phyloP scores from a whole-genome alignment of 2,797 vertebrate genomes.

The Cirrhinus molitorella region DNA sequence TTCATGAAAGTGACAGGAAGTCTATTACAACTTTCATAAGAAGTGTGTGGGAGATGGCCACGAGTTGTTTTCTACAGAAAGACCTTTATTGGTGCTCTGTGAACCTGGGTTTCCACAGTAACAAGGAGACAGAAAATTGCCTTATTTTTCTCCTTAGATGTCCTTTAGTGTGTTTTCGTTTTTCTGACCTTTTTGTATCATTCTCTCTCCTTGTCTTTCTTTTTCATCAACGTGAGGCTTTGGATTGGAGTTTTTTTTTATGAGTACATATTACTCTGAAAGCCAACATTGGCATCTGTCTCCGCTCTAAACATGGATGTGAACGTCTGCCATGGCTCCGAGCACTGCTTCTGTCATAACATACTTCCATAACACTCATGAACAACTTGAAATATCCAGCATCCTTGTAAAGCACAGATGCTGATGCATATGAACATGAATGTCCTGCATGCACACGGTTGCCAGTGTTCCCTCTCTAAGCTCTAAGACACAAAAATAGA shows the following conservation, averaged over 20 bases:
- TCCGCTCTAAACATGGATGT: conserved; percentile 32
- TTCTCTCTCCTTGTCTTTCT: conserved; percentile 11
- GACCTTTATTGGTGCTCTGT: conserved; percentile 41
- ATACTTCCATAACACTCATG: not conserved
- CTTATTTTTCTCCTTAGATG: conserved; percentile 35
- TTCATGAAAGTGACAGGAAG: conserved; percentile 78
- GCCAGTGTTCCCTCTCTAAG: conserved; percentile 3
- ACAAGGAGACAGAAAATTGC: conserved; percentile 30
- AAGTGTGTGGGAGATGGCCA: conserved; percentile 58
- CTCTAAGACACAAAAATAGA: conserved; percentile 9
- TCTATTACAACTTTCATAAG: conserved; percentile 81
- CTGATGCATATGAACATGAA: not conserved
- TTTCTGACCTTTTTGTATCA: not conserved
- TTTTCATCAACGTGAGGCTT: conserved; percentile 31
- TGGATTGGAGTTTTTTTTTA: conserved; percentile 27
- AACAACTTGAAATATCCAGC: conserved; percentile 15
- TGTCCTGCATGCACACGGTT: not conserved
- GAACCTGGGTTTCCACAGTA: conserved; percentile 46
- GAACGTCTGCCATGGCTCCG: conserved; percentile 1
- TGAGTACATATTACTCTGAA: conserved; percentile 50
- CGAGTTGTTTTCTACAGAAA: conserved; percentile 52
- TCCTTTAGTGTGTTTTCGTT: conserved; percentile 32
- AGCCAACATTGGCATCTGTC: conserved; percentile 52
- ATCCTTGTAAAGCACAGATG: conserved; percentile 12
- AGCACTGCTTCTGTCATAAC: not conserved